Evolutionary conservation across 2,888 invertebrate genomes (phyloP), one percentile per base, ranked within the genome.

Genomic region (Nycteola revayana): DNA sequence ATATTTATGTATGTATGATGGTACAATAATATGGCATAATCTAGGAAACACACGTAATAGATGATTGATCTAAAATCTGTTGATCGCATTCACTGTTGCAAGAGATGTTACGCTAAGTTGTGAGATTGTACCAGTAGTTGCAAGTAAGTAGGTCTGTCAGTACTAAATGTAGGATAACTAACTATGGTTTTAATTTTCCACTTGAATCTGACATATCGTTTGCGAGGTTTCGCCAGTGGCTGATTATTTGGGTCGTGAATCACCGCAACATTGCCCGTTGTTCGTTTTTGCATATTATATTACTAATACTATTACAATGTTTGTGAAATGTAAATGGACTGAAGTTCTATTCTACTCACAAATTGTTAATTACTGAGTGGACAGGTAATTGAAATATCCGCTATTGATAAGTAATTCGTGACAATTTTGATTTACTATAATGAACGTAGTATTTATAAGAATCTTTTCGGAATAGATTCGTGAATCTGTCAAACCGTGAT

Each of bases 161-260:
- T n/a, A n/a, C n/a, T n/a, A n/a, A n/a, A n/a, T n/a, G n/a, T n/a
- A n/a, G n/a, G n/a, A n/a, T n/a, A n/a, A n/a, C n/a, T n/a, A n/a
- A n/a, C n/a, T n/a, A n/a, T n/a, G n/a, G n/a, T n/a, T n/a, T n/a
- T n/a, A n/a, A n/a, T n/a, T n/a, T n/a, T n/a, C n/a, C 4, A n/a
- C 21, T 21, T 28, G 27, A 25, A 14, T 14, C 14, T 3, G 14
- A 32, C 28, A 32, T 51, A 48, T 55, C 52, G 48, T 49, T 56
- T 36, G 42, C 46, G 43, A 28, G 32, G 39, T 65, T 63, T 52
- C 65, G 57, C 56, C 56, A 60, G 35, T 51, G 48, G 36, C 40
- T 48, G 50, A 14, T 34, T 57, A 66, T 64, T 63, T 66, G 45
- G 66, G 60, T 41, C 68, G 47, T 50, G 37, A 60, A 49, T 56